Conservation (phyloP, 2,888 invertebrate species). For the Perizoma flavofasciatum region DNA sequence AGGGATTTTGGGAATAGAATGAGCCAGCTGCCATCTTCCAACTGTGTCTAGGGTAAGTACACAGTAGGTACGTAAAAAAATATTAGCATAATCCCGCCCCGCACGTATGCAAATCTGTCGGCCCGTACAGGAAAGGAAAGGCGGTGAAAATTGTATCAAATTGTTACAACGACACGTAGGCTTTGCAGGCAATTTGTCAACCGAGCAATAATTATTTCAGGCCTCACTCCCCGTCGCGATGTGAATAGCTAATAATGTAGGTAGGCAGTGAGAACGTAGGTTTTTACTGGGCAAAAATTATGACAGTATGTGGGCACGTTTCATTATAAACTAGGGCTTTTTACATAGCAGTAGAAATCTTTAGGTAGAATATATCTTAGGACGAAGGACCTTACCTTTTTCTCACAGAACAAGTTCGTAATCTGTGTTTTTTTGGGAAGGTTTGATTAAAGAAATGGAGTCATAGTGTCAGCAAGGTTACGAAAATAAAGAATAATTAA, state of each 20-base stretch:
- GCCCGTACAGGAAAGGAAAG: constrained; percentile 69
- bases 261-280: constrained; percentile 31
- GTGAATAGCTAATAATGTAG: constrained; percentile 57
- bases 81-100: constrained; percentile 79
- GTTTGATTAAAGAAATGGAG: too few species aligned
- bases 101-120: constrained; percentile 76
- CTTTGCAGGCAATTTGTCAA: constrained; percentile 81
- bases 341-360: too few species aligned
- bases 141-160: constrained; percentile 82
- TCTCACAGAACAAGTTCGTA: too few species aligned
- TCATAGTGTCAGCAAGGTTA: too few species aligned
- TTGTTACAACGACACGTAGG: constrained; percentile 77
- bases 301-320: constrained; percentile 13
- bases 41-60: constrained; percentile 54
- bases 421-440: too few species aligned
- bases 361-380: too few species aligned
- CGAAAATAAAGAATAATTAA: too few species aligned
- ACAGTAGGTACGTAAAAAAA: constrained; percentile 73
- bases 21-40: constrained; percentile 6
- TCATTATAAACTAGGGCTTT: constrained; percentile 19
- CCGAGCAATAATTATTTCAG: constrained; percentile 78
- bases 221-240: constrained; percentile 53
- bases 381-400: too few species aligned
- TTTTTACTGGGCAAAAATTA: constrained; percentile 27
- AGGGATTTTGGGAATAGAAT: not conserved